Evolutionary conservation across 2,797 vertebrate genomes (phyloP).

Genomic region (Nannoperca obscura): DNA sequence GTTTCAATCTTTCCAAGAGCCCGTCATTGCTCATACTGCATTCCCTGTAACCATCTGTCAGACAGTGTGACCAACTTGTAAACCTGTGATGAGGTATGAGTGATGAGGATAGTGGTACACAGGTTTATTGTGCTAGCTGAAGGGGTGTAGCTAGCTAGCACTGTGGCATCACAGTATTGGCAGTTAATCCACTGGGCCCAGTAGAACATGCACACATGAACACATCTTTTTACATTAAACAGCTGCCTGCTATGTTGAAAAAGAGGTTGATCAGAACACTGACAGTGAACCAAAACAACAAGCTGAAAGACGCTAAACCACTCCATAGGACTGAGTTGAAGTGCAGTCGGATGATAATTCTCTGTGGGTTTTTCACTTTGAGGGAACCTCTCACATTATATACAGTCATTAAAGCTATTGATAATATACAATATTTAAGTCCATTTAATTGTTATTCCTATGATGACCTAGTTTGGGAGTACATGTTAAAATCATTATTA

Average conservation of each 20-base stretch:
- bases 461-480: not conserved
- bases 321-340: not conserved
- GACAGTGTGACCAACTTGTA: not conserved
- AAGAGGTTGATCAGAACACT: not conserved
- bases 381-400: not conserved
- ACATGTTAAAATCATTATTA: constrained; percentile 6
- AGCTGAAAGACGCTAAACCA: not conserved
- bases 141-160: not conserved
- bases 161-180: not conserved
- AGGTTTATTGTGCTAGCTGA: not conserved
- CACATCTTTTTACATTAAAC: not conserved
- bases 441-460: not conserved
- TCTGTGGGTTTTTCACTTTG: not conserved
- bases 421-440: not conserved
- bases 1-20: not conserved
- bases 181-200: too few species aligned
- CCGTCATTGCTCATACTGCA: not conserved
- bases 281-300: not conserved
- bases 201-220: not conserved
- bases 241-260: not conserved
- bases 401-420: not conserved
- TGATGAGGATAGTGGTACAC: not conserved
- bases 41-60: not conserved
- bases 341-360: not conserved
- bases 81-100: not conserved